These are phyloP conservation scores for Falco novaeseelandiae DNA, from an alignment of 2,797 vertebrate genomes.

Conservation along the genomic window DNA sequence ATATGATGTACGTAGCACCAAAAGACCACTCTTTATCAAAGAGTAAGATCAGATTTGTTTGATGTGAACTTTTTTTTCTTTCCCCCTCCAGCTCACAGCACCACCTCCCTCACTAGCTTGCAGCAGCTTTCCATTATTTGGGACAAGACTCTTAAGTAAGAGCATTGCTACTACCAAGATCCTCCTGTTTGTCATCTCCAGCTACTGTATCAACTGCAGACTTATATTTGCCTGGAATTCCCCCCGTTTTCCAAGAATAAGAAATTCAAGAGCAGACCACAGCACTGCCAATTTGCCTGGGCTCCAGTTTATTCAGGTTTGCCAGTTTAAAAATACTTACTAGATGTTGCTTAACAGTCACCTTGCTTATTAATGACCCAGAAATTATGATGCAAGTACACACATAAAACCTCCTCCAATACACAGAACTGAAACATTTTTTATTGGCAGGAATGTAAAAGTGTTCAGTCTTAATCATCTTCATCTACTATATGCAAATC, in stretches of 20 bases:
- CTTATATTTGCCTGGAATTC: neutral
- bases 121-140: neutral
- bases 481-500: neutral
- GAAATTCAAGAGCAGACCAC: neutral
- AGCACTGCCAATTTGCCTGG: neutral
- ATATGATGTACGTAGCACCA: neutral
- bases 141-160: neutral
- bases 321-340: neutral
- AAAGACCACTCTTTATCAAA: neutral
- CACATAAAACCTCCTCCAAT: neutral
- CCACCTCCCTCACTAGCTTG: neutral
- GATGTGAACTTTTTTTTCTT: neutral
- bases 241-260: neutral
- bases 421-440: neutral
- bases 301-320: neutral
- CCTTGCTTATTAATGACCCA: neutral
- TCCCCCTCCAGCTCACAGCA: neutral
- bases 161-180: neutral
- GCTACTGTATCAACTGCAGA: neutral
- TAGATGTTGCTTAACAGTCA: neutral
- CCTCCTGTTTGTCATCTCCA: neutral
- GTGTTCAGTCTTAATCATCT: neutral
- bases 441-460: neutral
- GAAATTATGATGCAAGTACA: neutral
- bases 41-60: neutral